Base-by-base conservation (phyloP, 2,797 vertebrate species). In the Enteromius afrohamiltoni region DNA sequence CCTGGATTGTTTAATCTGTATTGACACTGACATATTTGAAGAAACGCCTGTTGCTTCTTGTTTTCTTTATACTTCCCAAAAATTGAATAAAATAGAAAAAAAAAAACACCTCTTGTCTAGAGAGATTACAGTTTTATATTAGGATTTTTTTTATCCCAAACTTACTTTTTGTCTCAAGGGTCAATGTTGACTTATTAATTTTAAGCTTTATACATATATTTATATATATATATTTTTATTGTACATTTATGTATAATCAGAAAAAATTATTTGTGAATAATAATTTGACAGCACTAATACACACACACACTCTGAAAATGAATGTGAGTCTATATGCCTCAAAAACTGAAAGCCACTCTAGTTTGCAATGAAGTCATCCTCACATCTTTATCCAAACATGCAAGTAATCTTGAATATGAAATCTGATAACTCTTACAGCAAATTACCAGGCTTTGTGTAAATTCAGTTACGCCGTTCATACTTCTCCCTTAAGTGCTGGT, bases 1-100 rank as follows among this genome's bases (percentile, higher is more conserved):
- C 76, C 31, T 75, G 55, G 77, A 80, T 83, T 67, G 31, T 73
- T 85, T 77, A 47, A 83, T 83, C 77, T 80, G 29, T 21, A 77
- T 31, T 64, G 60, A 69, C 45, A 65, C 4, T 68, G 68, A 68
- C 40, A 69, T 23, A 17, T 69, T 49, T 31, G 13, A 31, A 21
- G 51, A 68, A 85, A 79, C 40, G 29, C 60, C 40, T 68, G 58
- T 68, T 71, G 55, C 55, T 64, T 60, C 31, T 23, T 1, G 29
- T 31, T 65, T 85, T 68, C 45, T 47, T 67, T 51, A 69, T 71
- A 53, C n/a, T 77, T 42, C 10, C 76, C 29, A 42, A 73, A 70
- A 58, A 71, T 34, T 21, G 2, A 17, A 53, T 58, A 60, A n/a
- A 21, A 51, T 55, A 69, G 7, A 6, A n/a, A 55, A 69, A n/a